Evolutionary conservation across 64 coral and sea anemone species (phyloP).

Genomic region (Hydrozoanthus tunicans): DNA sequence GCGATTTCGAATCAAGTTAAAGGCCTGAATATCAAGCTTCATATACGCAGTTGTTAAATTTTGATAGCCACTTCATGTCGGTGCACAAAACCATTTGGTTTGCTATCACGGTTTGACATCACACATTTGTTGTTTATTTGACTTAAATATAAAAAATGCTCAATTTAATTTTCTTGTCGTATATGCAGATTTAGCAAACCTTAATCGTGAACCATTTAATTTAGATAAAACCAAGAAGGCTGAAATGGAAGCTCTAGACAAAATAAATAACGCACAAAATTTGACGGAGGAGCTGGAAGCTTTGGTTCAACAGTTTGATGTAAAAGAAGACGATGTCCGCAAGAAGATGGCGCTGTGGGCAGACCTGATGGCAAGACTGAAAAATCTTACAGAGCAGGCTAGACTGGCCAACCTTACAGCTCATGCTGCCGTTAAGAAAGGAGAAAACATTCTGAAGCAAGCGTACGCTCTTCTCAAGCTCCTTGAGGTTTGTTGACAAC

Average conservation of each 20-base stretch:
- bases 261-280: slow-evolving; percentile 35
- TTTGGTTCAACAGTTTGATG: slow-evolving; percentile 64
- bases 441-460: slow-evolving; percentile 70
- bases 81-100: too few relatives aligned
- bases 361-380: slow-evolving; percentile 65
- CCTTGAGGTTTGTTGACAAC: slow-evolving; percentile 49
- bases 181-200: too few relatives aligned
- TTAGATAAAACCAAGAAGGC: slow-evolving; percentile 61
- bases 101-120: too few relatives aligned
- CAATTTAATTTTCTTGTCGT: too few relatives aligned
- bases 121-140: too few relatives aligned
- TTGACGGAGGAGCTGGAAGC: slow-evolving; percentile 59
- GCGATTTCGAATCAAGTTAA: too few relatives aligned
- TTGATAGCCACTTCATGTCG: too few relatives aligned
- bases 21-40: too few relatives aligned
- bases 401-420: slow-evolving; percentile 75
- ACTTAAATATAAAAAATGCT: too few relatives aligned
- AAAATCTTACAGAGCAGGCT: slow-evolving; percentile 60
- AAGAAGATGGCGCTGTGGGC: slow-evolving; percentile 86
- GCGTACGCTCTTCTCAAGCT: slow-evolving; percentile 69
- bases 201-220: not conserved
- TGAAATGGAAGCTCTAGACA: slow-evolving; percentile 54
- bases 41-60: too few relatives aligned
- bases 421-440: slow-evolving; percentile 78
- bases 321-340: slow-evolving; percentile 73